Conservation (phyloP, 2,113 vertebrate species). For the Hemicordylus capensis region DNA sequence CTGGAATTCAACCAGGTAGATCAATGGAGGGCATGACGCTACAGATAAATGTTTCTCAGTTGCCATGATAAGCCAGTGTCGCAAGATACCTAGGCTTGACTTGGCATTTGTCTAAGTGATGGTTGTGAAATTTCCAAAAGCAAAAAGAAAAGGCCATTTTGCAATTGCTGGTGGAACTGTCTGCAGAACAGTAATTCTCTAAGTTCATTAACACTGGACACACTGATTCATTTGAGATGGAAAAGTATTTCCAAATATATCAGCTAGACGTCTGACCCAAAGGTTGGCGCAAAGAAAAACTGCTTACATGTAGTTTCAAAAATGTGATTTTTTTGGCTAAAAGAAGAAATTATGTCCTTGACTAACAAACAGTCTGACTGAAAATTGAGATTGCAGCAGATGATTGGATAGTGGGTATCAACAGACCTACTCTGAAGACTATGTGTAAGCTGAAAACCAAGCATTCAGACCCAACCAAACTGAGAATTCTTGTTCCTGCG, state of each 20-base stretch:
- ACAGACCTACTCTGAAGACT: constrained; percentile 12
- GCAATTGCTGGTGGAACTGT: constrained; percentile 60
- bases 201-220: constrained; percentile 30
- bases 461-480: not conserved
- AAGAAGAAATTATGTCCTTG: constrained; percentile 31
- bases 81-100: constrained; percentile 58
- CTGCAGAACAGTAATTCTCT: constrained; percentile 46
- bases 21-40: constrained; percentile 50
- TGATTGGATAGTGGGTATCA: constrained; percentile 20
- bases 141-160: constrained; percentile 43
- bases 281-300: constrained; percentile 46
- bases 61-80: constrained; percentile 59
- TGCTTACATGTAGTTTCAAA: constrained; percentile 7
- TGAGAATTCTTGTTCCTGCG: constrained; percentile 20
- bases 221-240: constrained; percentile 41
- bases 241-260: constrained; percentile 57
- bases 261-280: constrained; percentile 49
- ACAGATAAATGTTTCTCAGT: constrained; percentile 56
- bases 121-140: constrained; percentile 68
- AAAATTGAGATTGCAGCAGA: constrained; percentile 19
- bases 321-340: constrained; percentile 35
- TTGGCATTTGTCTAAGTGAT: constrained; percentile 40
- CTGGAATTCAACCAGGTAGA: constrained; percentile 34
- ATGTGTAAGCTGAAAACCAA: constrained; percentile 21
- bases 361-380: not conserved